Evolutionary conservation across 1,140 invertebrate genomes (phyloP).

Genomic region (Liolophura sinensis): DNA sequence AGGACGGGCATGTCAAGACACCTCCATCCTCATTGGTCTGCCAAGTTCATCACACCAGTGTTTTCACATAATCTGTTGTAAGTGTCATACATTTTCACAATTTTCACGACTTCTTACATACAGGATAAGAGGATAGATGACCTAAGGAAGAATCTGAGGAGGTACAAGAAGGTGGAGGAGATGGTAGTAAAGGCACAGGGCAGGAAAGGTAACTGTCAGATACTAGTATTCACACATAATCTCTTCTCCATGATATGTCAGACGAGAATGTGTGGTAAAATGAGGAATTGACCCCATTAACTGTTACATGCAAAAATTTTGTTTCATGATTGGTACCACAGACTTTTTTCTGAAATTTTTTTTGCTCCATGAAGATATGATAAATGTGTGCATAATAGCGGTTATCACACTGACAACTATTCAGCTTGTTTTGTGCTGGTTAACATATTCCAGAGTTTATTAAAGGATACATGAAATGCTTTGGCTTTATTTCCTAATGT

Average conservation of each 20-base stretch:
- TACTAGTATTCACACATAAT: neutral
- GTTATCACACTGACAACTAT: neutral
- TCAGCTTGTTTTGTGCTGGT: neutral
- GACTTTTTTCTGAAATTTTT: too few relatives aligned
- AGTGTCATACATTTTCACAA: too few relatives aligned
- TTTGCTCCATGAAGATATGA: too few relatives aligned
- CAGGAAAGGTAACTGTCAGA: conserved; percentile 37
- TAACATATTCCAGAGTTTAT: neutral
- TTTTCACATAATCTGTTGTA: too few relatives aligned
- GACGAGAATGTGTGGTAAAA: neutral
- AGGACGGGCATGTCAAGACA: too few relatives aligned
- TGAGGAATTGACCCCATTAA: too few relatives aligned
- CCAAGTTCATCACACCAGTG: too few relatives aligned
- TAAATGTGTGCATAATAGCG: neutral
- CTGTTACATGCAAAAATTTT: too few relatives aligned
- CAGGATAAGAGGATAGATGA: conserved; percentile 61
- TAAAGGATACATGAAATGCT: too few relatives aligned
- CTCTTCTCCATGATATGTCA: neutral
- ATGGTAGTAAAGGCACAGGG: conserved; percentile 52
- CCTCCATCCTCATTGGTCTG: too few relatives aligned
- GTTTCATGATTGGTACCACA: too few relatives aligned
- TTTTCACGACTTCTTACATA: conserved; percentile 10
- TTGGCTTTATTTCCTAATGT: too few relatives aligned
- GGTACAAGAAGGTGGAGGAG: conserved; percentile 58
- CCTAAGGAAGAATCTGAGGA: conserved; percentile 52